Evolutionary conservation across 2,797 vertebrate genomes (phyloP).

Genomic region (Vultur gryphus): DNA sequence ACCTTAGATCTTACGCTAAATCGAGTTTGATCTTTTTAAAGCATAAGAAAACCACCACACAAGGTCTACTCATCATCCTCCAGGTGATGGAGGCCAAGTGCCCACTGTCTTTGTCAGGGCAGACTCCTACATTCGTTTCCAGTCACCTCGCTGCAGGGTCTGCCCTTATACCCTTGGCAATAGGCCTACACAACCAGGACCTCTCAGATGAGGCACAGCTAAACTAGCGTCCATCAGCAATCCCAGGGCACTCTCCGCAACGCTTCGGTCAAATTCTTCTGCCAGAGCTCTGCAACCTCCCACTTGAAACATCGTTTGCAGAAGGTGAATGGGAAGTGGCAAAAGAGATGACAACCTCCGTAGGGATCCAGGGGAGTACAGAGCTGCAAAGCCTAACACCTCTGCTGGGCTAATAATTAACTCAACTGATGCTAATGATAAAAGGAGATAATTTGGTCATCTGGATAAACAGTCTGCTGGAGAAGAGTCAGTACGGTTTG

Average conservation of each 20-base stretch:
- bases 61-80: not conserved
- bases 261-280: not conserved
- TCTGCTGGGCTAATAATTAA: not conserved
- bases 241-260: not conserved
- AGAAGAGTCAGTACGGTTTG: not conserved
- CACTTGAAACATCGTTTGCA: not conserved
- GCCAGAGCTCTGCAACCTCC: not conserved
- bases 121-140: not conserved
- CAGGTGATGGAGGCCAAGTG: not conserved
- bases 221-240: not conserved
- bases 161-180: not conserved
- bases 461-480: not conserved
- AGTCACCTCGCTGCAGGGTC: not conserved
- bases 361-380: not conserved
- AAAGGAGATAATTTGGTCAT: not conserved
- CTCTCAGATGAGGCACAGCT: not conserved
- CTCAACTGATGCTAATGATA: not conserved
- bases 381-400: not conserved
- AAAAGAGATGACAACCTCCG: not conserved
- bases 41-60: not conserved
- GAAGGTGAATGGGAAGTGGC: not conserved
- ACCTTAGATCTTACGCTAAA: not conserved
- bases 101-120: not conserved
- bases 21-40: not conserved
- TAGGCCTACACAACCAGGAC: not conserved